These are phyloP conservation scores for Stenichneumon culpator DNA, from an alignment of 2,888 invertebrate species.

Conservation along the genomic window DNA sequence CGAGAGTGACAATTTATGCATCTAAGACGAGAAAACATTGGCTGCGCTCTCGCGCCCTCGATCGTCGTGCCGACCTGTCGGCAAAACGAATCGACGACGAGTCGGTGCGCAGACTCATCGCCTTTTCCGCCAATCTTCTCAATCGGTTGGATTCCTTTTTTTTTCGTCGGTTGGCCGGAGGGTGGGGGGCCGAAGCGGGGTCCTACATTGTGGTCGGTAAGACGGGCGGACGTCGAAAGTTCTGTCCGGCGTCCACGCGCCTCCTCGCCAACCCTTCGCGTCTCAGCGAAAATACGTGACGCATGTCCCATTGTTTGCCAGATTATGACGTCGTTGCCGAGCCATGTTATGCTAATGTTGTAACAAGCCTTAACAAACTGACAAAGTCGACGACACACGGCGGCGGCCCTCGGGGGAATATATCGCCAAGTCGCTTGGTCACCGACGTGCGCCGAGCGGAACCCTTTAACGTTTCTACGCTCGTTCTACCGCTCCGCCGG, in stretches of 20 bases:
- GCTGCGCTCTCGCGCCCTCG: too few species aligned
- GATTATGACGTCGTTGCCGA: constrained; percentile 74
- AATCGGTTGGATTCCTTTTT: constrained; percentile 35
- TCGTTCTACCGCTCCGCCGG: neutral
- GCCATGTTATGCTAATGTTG: constrained; percentile 75
- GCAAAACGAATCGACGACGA: neutral
- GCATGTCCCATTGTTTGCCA: constrained; percentile 75
- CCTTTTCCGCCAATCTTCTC: constrained; percentile 38
- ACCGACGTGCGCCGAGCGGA: constrained; percentile 7
- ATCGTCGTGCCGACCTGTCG: too few species aligned
- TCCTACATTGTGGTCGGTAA: neutral
- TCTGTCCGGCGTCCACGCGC: constrained; percentile 49
- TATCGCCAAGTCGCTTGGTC: constrained; percentile 34
- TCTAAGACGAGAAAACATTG: constrained; percentile 1
- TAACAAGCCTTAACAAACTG: constrained; percentile 70
- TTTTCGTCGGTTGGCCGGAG: neutral
- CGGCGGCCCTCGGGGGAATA: constrained; percentile 44
- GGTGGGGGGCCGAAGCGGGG: too few species aligned
- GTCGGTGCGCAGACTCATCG: constrained; percentile 30
- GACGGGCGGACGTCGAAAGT: constrained; percentile 40
- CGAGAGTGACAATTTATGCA: constrained; percentile 11
- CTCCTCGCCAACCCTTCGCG: constrained; percentile 59
- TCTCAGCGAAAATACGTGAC: constrained; percentile 70
- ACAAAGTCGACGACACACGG: constrained; percentile 58
- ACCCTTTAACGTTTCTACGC: constrained; percentile 28